Base-by-base conservation (phyloP, 92 coral and sea anemone species). In the Muricea muricata region DNA sequence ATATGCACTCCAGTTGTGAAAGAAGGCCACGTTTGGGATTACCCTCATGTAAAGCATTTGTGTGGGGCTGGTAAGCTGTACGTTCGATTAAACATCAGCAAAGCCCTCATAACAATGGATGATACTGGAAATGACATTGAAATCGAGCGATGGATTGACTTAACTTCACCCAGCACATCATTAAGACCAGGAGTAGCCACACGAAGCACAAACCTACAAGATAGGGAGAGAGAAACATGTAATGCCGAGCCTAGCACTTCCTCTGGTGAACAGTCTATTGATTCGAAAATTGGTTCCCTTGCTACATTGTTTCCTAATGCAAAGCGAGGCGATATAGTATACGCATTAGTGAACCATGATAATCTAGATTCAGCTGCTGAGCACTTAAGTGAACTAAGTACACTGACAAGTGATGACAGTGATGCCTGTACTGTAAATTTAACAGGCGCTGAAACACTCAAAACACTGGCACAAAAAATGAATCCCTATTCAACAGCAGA, bases 41-140 rank as follows among this genome's bases (percentile, higher is more conserved):
- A 84, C 74, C 82, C 87, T 73, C 87, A 84, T 84, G 82, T 84
- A 2, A 84, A 73, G 41, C 87, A 84, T 46, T 68, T 72, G 65
- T 72, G 82, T 84, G 87, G 87, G 42, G 72, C 87, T 73, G 87
- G 87, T 45, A 84, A 60, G 60, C 78, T 84, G 25, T 84, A 84
- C 56, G 82, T 84, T 30, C 83, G 82, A 15, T 42, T 73, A 73
- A 84, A 84, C 50, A 66, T 73, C 45, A 68, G 69, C 63, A 84
- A 73, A 67, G 87, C 23, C 17, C 8, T 25, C 2, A 37, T 84
- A 30, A 73, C 20, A 14, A 50, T 13, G n/a, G 42, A 55, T 21
- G 58, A 26, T 63, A 7, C 18, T 47, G 70, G 39, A 32, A 63
- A 11, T 7, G 35, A 72, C 29, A 0, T 42, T 46, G 18, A 56